Base-by-base conservation (phyloP, 2,113 vertebrate species). In the Neodontobutis hainanensis region DNA sequence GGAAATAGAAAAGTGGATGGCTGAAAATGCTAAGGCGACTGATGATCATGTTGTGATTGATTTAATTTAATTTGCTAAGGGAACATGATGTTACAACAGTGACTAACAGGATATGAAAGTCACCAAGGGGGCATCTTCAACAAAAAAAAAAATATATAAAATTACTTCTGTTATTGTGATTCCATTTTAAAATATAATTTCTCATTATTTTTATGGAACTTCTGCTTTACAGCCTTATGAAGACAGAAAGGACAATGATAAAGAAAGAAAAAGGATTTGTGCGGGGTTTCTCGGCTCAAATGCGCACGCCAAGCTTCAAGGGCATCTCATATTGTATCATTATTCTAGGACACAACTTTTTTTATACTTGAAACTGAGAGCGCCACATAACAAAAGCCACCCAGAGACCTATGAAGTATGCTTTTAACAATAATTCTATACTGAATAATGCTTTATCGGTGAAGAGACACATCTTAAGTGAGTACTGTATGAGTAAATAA, bases 1-100 rank as follows among this genome's bases (percentile, higher is more conserved):
- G 72, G 81, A 88, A 84, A 88, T 85, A 76, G 75, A 88, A 85
- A 83, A 81, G 68, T 86, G 81, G 82, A 85, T 34, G 49, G 45
- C 65, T 83, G 48, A 68, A 81, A 87, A 87, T 60, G 79, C 60
- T 68, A 78, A 81, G 68, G 67, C 66, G 76, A 70, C 60, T 63
- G 65, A 85, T 81, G 83, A 83, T 82, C 59, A 62, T 77, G 73
- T 80, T 77, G 64, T 80, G 78, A 89, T 80, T 79, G 77, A 87
- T 84, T 83, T 84, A 73, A 85, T 85, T 84, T 84, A 6, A 84
- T 86, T 81, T 82, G 48, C 71, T 19, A 34, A 76, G 56, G 27
- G 83, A 85, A 86, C 80, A 86, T 73, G 77, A 88, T 87, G 83
- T 87, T 79, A 78, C 58, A 61, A 70, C 58, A 61, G 75, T 64